Evolutionary conservation across 2,797 vertebrate genomes (phyloP), one percentile per base, ranked within the genome.

Genomic region (Oreochromis grahami): DNA sequence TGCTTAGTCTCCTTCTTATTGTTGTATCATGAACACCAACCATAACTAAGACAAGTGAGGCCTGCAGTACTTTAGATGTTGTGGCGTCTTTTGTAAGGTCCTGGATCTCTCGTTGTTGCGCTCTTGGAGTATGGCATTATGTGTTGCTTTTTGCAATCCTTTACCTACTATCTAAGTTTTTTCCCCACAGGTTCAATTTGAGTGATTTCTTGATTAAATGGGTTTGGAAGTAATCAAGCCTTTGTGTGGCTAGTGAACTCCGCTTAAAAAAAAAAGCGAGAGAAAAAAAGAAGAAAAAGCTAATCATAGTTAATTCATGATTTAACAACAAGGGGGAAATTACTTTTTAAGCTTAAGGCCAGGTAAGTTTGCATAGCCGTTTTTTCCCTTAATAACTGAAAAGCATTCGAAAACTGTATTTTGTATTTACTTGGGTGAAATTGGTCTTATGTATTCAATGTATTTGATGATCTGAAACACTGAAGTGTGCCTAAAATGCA

Each of bases 211-310:
- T 63, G 58, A 63, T 36, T 36, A 19, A 36, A 63, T n/a, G 2
- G 17, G 58, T 63, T 17, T 12, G 58, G 32, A 11, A 60, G 56
- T 60, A 36, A 60, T 60, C 26, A 4, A 26, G 52, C 21, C 21
- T 24, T 12, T 24, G 10, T 24, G 58, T 34, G 2, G 17, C 17
- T 19, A 11, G 5, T 34, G 56, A 60, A 19, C 29, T 34, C 15
- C 2, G 8, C 26, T 58, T 3, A 3, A 12, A 3, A 24, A 13
- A 13, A 21, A 2, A 1, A 3, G 4, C 2, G 8, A 38, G 7
- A 34, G 7, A 2, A 17, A 4, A 50, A 0, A 5, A 24, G 0
- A 26, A 29, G 1, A 15, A 32, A 2, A 6, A 6, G 2, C 17
- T 34, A 36, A n/a, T 36, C 58, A 36, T 12, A 63, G 58, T 63